Evolutionary conservation across 2,113 vertebrate genomes (phyloP), one percentile per base, ranked within the genome.

Genomic region (Corvus cornix): DNA sequence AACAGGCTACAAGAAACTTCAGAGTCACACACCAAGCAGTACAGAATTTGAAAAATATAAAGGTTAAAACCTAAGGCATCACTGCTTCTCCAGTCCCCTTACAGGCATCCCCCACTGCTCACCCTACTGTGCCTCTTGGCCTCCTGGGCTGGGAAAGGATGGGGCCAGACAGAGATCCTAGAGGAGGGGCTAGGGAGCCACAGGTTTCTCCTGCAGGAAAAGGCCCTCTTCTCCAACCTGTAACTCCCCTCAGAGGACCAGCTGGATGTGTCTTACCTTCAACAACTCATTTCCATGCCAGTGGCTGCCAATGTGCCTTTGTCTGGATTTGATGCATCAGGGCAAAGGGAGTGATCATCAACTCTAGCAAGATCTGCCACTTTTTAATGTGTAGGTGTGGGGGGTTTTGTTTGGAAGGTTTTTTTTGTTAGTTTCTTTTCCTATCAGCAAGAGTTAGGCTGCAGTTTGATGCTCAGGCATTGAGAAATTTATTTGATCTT

Each of bases 371-470:
- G 14, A 53, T 62, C 28, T 79, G 7, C 15, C 37, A 44, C 21
- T 22, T 89, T 72, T 44, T 49, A 60, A 31, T 39, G 62, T 46
- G 16, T 43, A 23, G 5, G 7, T 51, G 27, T n/a, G 33, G 12
- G 18, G 3, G 1, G 9, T 5, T 20, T 28, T 43, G 8, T 49
- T n/a, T 6, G 7, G 2, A 62, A 35, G 21, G 0, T 28, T 16
- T 26, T 26, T 26, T 58, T 7, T 60, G 23, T 27, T 56, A 12
- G 12, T 23, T 44, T 39, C 1, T 75, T 63, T 43, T 41, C 2
- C 19, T 76, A 8, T 39, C 28, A 68, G 49, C 24, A 73, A 37
- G 39, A 44, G 3, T 53, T 62, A 49, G 37, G 16, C 37, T 33
- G 10, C 16, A 46, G 37, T 66, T 84, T 69, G 41, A 53, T 44